Evolutionary conservation across 2,797 vertebrate species (phyloP), one percentile per base, ranked within the genome.

Genomic region (Falco concolor): DNA sequence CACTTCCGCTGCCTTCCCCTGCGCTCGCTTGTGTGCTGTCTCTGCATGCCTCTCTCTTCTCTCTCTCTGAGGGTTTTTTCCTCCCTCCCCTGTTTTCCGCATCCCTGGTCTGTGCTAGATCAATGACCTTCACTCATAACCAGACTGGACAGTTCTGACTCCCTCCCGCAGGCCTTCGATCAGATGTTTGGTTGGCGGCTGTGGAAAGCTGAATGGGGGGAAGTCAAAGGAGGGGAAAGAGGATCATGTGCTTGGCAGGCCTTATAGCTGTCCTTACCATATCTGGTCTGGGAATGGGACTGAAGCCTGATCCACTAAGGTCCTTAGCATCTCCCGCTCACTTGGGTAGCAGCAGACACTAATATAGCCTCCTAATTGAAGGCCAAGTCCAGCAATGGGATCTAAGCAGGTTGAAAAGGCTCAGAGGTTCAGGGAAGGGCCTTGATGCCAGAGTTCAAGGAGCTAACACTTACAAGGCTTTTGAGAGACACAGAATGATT

Each of bases 121-220:
- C 98, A 96, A 36, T 96, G 97, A 97, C 97, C 98, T 98, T 98
- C 98, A 95, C 95, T 97, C 86, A 4, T 98, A 98, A 98, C 97
- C 96, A 97, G 97, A 97, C 97, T 92, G 98, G 98, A 98, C 98
- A 98, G 97, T 97, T 98, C 97, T 97, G 94, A 95, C 96, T 97
- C 97, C 93, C 87, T 96, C 97, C 97, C 97, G 95, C 91, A 9
- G 95, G 97, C 97, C 97, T 98, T 97, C 94, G 90, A 97, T 98
- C 97, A 98, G 97, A 97, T 92, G 96, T 94, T 97, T 95, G 90
- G 95, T 97, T 91, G 78, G 95, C 89, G 44, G 81, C 96, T 96
- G 91, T 74, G 45, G 92, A 88, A 89, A 85, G 94, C 94, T 63
- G 70, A 89, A 89, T 64, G 72, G 70, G 93, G 75, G 54, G 76